These are phyloP conservation scores for Carollia perspicillata DNA, from an alignment of 2,113 vertebrate genomes.

Conservation along the genomic window DNA sequence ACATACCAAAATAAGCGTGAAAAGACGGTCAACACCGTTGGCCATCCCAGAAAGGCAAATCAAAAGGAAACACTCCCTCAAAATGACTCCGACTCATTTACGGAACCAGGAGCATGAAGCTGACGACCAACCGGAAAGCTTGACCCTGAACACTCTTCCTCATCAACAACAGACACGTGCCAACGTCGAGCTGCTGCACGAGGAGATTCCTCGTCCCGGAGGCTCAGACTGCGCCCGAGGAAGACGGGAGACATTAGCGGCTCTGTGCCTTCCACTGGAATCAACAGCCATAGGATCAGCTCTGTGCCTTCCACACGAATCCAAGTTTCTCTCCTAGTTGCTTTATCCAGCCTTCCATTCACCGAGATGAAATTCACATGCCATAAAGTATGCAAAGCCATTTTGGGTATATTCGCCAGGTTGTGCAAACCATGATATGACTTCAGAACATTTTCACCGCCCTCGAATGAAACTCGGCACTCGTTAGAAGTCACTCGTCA, in stretches of 20 bases:
- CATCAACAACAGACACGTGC: not conserved
- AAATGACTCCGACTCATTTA: not conserved
- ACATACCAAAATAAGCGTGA: not conserved
- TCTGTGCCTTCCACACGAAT: not conserved
- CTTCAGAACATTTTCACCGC: not conserved
- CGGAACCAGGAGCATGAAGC: not conserved
- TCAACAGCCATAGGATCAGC: not conserved
- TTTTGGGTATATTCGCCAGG: not conserved
- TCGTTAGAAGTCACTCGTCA: not conserved
- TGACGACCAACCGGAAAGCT: not conserved
- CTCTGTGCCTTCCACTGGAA: not conserved
- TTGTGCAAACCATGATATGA: not conserved
- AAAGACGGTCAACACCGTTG: not conserved
- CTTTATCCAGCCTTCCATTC: not conserved
- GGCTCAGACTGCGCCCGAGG: not conserved
- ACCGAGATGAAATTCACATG: not conserved
- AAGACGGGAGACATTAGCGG: not conserved
- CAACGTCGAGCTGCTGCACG: not conserved
- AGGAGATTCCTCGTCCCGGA: not conserved
- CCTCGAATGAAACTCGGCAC: no score
- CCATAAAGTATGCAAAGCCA: not conserved
- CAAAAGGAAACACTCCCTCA: not conserved
- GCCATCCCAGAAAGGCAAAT: not conserved
- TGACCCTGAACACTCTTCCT: not conserved
- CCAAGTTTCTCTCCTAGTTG: not conserved